A percentile compares a stretch with the other conserved stretches of the same genome.
These are phyloP conservation scores for Campylorhamphus procurvoides DNA, from an alignment of 2,113 vertebrate genomes.

Conservation along the genomic window DNA sequence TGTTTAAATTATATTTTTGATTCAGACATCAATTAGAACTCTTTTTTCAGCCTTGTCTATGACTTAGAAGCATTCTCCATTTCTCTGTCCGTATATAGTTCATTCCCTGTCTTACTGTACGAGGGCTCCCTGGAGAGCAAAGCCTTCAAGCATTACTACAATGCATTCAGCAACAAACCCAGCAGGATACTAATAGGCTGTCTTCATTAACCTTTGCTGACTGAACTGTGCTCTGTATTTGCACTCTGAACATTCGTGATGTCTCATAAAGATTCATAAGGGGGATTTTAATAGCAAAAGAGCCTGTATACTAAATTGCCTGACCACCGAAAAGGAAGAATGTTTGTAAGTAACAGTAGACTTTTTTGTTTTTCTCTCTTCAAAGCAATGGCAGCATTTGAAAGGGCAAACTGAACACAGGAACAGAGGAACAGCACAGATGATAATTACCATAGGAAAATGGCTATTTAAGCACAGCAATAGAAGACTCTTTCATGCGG, in stretches of 20 bases:
- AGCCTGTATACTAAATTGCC: background rate
- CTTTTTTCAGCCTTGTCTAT: background rate
- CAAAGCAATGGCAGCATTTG: background rate
- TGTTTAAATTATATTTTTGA: background rate
- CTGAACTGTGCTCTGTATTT: background rate
- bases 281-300: background rate
- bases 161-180: background rate
- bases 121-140: background rate
- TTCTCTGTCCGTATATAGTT: background rate
- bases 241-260: background rate
- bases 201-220: conserved; percentile 35
- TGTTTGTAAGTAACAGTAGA: background rate
- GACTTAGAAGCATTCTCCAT: background rate
- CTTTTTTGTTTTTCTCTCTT: background rate
- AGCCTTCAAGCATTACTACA: background rate
- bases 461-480: background rate
- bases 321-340: background rate
- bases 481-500: background rate
- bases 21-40: background rate
- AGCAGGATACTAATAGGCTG: conserved; percentile 5
- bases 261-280: conserved; percentile 22
- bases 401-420: conserved; percentile 1
- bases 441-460: background rate
- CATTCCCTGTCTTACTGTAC: background rate
- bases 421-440: background rate